Percentiles rank a stretch among this genome's conserved stretches.
Evolutionary conservation across 2,797 vertebrate genomes (phyloP).

Genomic region (Argentina silus): DNA sequence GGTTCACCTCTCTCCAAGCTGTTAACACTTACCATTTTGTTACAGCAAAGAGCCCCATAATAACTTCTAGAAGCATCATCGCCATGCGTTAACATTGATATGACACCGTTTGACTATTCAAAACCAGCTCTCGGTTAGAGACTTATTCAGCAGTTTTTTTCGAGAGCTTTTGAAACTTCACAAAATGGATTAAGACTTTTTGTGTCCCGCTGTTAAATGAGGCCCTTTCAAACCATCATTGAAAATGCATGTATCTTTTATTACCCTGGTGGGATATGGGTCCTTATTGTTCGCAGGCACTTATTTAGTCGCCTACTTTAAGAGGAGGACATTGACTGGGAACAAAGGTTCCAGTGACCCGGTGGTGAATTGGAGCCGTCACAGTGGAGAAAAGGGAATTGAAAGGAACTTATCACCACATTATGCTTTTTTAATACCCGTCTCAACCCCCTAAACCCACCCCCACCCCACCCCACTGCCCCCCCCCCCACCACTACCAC

Average conservation of each 20-base stretch:
- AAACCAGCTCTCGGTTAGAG: conserved; percentile 42
- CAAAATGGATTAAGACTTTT: conserved; percentile 60
- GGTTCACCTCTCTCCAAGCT: conserved; percentile 35
- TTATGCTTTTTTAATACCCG: conserved; percentile 69
- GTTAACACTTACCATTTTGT: conserved; percentile 68
- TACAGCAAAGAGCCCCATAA: conserved; percentile 39
- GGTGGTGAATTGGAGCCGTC: conserved; percentile 61
- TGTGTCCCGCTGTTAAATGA: conserved; percentile 53
- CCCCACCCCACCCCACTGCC: conserved; percentile 40
- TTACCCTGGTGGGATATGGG: conserved; percentile 31
- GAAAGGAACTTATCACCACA: conserved; percentile 71
- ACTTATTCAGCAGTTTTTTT: conserved; percentile 66
- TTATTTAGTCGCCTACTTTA: conserved; percentile 51
- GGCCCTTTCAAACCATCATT: conserved; percentile 59
- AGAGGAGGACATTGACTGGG: conserved; percentile 46
- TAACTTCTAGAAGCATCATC: conserved; percentile 14
- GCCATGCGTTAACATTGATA: conserved; percentile 61
- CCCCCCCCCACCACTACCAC: conserved; percentile 43
- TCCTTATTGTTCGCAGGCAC: conserved; percentile 54
- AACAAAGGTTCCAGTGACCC: conserved; percentile 70
- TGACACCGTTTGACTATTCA: conserved; percentile 56
- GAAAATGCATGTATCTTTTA: conserved; percentile 46
- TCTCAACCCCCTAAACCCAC: background rate
- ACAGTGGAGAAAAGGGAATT: conserved; percentile 53
- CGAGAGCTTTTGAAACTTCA: conserved; percentile 57